Base-by-base conservation (phyloP, 2,888 invertebrate genomes). In the Aphidoletes aphidimyza region DNA sequence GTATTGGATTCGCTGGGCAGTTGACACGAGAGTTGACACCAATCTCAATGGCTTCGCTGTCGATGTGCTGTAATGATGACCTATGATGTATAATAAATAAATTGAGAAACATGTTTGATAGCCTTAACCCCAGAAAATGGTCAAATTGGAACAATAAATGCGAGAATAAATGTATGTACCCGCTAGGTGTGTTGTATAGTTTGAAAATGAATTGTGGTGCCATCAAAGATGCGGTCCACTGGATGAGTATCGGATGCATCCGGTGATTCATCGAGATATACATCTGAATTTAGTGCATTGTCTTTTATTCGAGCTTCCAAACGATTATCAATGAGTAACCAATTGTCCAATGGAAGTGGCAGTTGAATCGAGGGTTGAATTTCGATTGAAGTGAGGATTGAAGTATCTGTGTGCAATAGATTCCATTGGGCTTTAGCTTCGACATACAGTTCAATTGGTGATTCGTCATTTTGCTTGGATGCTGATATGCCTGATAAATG, bases 171-270 rank as follows among this genome's bases (percentile, higher is more conserved):
- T 30, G 17, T 42, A n/a, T n/a, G 91, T 88, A 95, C 95, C 95
- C 95, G 87, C 93, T 94, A 84, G 92, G 91, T 85, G 93, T 93
- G 88, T 94, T 95, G 89, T 96, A 97, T 14, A 97, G 97, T 91
- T 98, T 98, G 91, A 99, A 99, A 39, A 96, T 95, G 90, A 99
- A 99, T 91, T 99, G 99, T 22, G 99, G 99, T 14, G 99, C 99
- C 98, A 99, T 98, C 99, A 99, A 36, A 99, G 92, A 34, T 98
- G 98, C 11, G 99, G 99, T 26, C 98, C 98, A 5, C 96, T 96
- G 90, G 99, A 98, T 5, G 98, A 87, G 92, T 92, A 88, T 89
- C 89, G 59, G 87, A 87, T 84, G 89, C 88, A 86, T 89, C 88
- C 84, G 83, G n/a, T n/a, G n/a, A 84, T 84, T 86, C 85, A n/a